These are phyloP conservation scores for Littorina saxatilis DNA, from an alignment of 1,140 invertebrate genomes.

Conservation along the genomic window DNA sequence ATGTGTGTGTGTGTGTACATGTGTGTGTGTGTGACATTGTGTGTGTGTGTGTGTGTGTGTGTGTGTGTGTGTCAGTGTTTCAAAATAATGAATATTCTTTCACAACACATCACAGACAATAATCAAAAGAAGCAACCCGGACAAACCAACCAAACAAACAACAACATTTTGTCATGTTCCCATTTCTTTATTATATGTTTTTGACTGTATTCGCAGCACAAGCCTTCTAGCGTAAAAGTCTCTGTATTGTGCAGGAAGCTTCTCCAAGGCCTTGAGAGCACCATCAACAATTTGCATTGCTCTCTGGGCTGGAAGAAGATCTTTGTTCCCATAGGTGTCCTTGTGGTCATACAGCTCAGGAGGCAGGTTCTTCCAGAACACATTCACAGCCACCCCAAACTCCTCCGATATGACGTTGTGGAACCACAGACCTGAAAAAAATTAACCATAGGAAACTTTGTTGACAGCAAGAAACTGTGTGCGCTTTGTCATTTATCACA, in stretches of 20 bases:
- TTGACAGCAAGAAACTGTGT: background rate
- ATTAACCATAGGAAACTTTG: background rate
- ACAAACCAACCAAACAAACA: background rate
- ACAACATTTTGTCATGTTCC: background rate
- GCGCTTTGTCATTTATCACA: too few relatives aligned
- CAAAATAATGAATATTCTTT: background rate
- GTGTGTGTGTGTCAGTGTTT: background rate
- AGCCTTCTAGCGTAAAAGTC: slow-evolving; percentile 78
- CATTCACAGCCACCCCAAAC: slow-evolving; percentile 79
- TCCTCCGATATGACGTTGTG: slow-evolving; percentile 79
- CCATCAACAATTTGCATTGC: slow-evolving; percentile 77
- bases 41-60: background rate
- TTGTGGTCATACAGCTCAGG: slow-evolving; percentile 78
- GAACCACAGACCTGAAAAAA: slow-evolving; percentile 79
- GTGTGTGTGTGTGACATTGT: background rate
- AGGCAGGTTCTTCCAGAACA: slow-evolving; percentile 80
- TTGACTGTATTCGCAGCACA: slow-evolving; percentile 70
- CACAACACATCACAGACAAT: background rate
- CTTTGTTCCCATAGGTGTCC: slow-evolving; percentile 81
- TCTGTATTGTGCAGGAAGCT: slow-evolving; percentile 77
- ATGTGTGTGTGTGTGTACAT: background rate
- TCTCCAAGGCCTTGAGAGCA: slow-evolving; percentile 75
- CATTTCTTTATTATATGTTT: slow-evolving; percentile 38
- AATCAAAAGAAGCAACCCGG: too few relatives aligned
- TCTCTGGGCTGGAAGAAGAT: slow-evolving; percentile 76